Base-by-base conservation (phyloP, 2,888 invertebrate genomes). In the Eurytoma adleriae region DNA sequence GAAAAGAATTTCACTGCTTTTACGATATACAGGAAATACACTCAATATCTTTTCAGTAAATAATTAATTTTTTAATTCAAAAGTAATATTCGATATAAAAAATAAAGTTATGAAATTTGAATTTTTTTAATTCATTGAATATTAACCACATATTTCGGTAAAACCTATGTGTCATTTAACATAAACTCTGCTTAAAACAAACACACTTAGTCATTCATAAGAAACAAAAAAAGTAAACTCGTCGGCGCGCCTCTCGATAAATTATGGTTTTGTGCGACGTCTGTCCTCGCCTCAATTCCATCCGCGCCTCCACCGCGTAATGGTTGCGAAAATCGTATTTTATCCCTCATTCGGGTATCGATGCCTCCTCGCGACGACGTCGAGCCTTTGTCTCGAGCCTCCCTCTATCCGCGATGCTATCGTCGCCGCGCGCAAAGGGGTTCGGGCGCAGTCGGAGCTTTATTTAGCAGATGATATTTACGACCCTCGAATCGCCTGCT, bases 401-500 rank as follows among this genome's bases (percentile, higher is more conserved):
- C 81, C 83, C 74, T 84, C 78, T 74, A n/a, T 68, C n/a, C 59
- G 56, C 67, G 69, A 40, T 5, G 64, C 62, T 30, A 30, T 73
- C 74, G 69, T 70, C 68, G 57, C 76, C 74, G 72, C 80, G 72
- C 80, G 85, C 85, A 87, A 88, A 87, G 87, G 87, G 84, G 87
- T 85, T 84, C 82, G 83, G 83, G 84, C 81, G 84, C 85, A 84
- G 85, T 83, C 85, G 85, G 87, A 88, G 89, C 88, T 90, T 89
- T 89, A 90, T 90, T 90, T 89, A 89, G 89, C 89, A 89, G 89
- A 90, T 90, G 88, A 90, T 90, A 90, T 90, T 90, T 90, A 90
- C 86, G 89, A 88, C 89, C 40, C 89, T 88, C 85, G 87, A 88
- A 89, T 89, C 85, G 86, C 52, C 61, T 20, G 52, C 16, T 62